A percentile compares a stretch with the other conserved stretches of the same genome.
Evolutionary conservation across 2,113 vertebrate species (phyloP).

Genomic region (Azemiops feae): DNA sequence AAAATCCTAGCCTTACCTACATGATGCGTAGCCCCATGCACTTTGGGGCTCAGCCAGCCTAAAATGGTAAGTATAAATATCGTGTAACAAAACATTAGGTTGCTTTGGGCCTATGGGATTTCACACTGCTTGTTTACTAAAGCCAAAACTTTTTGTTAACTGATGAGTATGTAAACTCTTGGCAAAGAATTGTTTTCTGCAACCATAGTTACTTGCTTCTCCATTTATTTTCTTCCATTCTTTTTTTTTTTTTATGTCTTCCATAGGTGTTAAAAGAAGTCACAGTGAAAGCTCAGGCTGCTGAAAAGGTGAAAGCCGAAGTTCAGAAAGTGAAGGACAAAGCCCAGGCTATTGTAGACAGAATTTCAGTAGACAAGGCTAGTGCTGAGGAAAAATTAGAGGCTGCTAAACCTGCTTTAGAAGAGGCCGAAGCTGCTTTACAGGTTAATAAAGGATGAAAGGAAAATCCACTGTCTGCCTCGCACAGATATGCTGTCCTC

Average conservation of each 20-base stretch:
- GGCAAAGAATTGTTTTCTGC: neutral
- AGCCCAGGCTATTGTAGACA: conserved; percentile 90
- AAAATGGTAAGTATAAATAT: neutral
- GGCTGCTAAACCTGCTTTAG: conserved; percentile 86
- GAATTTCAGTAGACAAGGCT: conserved; percentile 90
- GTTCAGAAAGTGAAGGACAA: conserved; percentile 97
- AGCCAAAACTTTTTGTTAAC: neutral
- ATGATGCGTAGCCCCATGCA: neutral
- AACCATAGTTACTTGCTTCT: neutral
- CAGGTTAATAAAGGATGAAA: conserved; percentile 69
- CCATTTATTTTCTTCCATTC: conserved; percentile 1
- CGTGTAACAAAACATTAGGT: neutral
- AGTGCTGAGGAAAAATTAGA: conserved; percentile 88
- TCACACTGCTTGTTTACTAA: neutral
- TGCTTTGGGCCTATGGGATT: neutral
- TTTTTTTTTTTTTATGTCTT: neutral
- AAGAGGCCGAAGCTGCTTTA: conserved; percentile 89
- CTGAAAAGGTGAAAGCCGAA: conserved; percentile 89
- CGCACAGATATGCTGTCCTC: neutral
- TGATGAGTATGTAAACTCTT: neutral
- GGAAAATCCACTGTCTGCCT: neutral
- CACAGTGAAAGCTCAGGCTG: conserved; percentile 90
- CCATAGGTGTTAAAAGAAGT: conserved; percentile 92
- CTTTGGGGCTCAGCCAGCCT: neutral
- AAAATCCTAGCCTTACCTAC: neutral